These are phyloP conservation scores for Mythimna lalbum DNA, from an alignment of 2,888 invertebrate genomes.

Conservation along the genomic window DNA sequence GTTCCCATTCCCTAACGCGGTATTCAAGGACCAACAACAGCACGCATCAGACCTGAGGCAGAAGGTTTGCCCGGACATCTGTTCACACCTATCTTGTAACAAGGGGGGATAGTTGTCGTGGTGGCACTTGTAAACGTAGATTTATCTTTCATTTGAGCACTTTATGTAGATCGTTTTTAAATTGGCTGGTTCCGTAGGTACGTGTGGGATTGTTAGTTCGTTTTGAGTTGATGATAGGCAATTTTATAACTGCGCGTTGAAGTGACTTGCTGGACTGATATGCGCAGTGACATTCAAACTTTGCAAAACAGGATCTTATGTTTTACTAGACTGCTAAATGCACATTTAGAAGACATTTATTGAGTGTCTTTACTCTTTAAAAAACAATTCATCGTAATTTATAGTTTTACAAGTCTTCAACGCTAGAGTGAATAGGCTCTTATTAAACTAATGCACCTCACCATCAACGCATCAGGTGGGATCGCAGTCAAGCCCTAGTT, in stretches of 20 bases:
- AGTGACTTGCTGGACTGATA: neutral
- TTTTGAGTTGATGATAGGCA: constrained; percentile 27
- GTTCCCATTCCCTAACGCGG: constrained; percentile 91
- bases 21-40: constrained; percentile 89
- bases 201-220: constrained; percentile 23
- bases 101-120: constrained; percentile 69
- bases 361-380: neutral
- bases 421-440: too few relatives aligned
- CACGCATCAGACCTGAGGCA: constrained; percentile 87
- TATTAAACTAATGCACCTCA: too few relatives aligned
- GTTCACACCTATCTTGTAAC: constrained; percentile 64
- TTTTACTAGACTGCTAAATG: neutral
- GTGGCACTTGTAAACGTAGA: constrained; percentile 69
- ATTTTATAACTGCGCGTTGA: constrained; percentile 37
- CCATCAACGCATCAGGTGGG: too few relatives aligned
- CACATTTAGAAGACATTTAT: neutral
- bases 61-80: constrained; percentile 83
- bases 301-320: neutral
- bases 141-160: constrained; percentile 60
- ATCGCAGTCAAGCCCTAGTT: neutral
- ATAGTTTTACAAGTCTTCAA: neutral
- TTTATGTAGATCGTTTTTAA: constrained; percentile 60
- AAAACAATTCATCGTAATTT: neutral
- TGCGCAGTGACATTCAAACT: neutral
- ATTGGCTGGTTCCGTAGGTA: constrained; percentile 62